These are phyloP conservation scores for Drosophila serrata DNA, from an alignment of 1,140 invertebrate genomes.

Conservation along the genomic window DNA sequence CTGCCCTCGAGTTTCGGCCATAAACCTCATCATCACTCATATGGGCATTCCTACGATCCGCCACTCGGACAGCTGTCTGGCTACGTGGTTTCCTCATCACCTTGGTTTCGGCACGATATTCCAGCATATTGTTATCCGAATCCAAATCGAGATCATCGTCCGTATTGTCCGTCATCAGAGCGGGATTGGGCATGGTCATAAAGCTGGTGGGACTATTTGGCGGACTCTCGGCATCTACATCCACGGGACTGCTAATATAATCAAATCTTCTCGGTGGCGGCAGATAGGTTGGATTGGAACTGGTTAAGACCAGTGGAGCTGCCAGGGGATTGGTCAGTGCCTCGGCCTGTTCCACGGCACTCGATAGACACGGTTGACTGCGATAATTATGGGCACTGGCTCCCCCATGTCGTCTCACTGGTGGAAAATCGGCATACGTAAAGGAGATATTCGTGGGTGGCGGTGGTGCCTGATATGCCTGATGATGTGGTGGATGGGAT, in stretches of 20 bases:
- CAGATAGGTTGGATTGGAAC: slow-evolving; percentile 66
- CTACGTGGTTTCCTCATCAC: slow-evolving; percentile 89
- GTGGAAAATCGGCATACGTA: slow-evolving; percentile 65
- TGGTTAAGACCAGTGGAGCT: slow-evolving; percentile 74
- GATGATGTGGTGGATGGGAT: neutral
- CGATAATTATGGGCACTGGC: slow-evolving; percentile 59
- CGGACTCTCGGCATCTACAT: slow-evolving; percentile 58
- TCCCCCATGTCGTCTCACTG: slow-evolving; percentile 11
- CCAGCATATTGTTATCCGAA: slow-evolving; percentile 82
- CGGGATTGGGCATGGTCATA: slow-evolving; percentile 52
- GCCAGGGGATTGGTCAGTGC: slow-evolving; percentile 75
- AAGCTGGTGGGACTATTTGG: slow-evolving; percentile 73
- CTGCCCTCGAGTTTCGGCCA: slow-evolving; percentile 74
- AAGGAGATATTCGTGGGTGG: slow-evolving; percentile 81
- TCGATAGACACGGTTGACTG: slow-evolving; percentile 76
- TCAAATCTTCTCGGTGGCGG: slow-evolving; percentile 30
- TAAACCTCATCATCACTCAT: slow-evolving; percentile 81
- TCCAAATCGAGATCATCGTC: slow-evolving; percentile 82
- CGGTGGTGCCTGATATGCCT: slow-evolving; percentile 41
- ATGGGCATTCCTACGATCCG: slow-evolving; percentile 60
- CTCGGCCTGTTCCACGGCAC: slow-evolving; percentile 54
- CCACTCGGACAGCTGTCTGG: slow-evolving; percentile 86
- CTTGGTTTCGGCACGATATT: slow-evolving; percentile 88
- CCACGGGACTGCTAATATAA: slow-evolving; percentile 64
- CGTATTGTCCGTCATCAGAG: slow-evolving; percentile 71